These are phyloP conservation scores for Spondyliosoma cantharus DNA, from an alignment of 2,797 vertebrate species.

Conservation along the genomic window DNA sequence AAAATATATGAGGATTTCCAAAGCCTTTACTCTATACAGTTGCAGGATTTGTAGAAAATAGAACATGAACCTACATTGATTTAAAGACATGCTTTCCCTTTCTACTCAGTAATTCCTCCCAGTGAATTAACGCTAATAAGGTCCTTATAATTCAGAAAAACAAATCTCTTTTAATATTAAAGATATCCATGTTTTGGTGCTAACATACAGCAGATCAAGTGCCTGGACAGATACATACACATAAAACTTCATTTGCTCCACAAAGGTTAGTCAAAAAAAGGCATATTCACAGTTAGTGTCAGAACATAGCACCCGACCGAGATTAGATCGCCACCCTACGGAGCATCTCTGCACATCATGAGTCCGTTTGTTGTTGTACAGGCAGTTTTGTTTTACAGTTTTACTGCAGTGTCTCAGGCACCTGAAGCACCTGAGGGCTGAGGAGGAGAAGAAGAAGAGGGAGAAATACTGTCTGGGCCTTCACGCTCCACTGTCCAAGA, in stretches of 20 bases:
- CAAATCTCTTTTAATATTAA: slow-evolving; percentile 31
- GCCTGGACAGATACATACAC: slow-evolving; percentile 39
- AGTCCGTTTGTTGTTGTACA: slow-evolving; percentile 27
- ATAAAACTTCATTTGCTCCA: slow-evolving; percentile 58
- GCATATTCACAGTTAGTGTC: slow-evolving; percentile 75
- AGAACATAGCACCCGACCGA: slow-evolving; percentile 61
- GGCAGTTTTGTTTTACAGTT: slow-evolving; percentile 54
- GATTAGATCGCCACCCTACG: slow-evolving; percentile 11
- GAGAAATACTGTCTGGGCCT: slow-evolving; percentile 25
- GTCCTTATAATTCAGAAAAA: slow-evolving; percentile 31
- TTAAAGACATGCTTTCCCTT: slow-evolving; percentile 49
- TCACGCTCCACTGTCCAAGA: neutral
- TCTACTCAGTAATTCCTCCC: slow-evolving; percentile 4
- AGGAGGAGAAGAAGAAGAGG: slow-evolving; percentile 2
- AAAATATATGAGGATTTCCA: slow-evolving; percentile 69
- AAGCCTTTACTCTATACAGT: slow-evolving; percentile 64
- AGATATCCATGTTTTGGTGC: slow-evolving; percentile 41
- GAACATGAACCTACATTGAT: slow-evolving; percentile 42
- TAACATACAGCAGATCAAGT: slow-evolving; percentile 43
- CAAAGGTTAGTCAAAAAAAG: slow-evolving; percentile 61
- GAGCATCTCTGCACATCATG: slow-evolving; percentile 4
- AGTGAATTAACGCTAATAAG: slow-evolving; percentile 21
- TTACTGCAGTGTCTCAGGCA: slow-evolving; percentile 20
- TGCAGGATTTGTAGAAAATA: slow-evolving; percentile 60
- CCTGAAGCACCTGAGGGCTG: slow-evolving; percentile 12